Percentiles rank a stretch among this genome's conserved stretches.
Evolutionary conservation across 2,113 vertebrate species (phyloP).

Genomic region (Tychaedon coryphoeus): DNA sequence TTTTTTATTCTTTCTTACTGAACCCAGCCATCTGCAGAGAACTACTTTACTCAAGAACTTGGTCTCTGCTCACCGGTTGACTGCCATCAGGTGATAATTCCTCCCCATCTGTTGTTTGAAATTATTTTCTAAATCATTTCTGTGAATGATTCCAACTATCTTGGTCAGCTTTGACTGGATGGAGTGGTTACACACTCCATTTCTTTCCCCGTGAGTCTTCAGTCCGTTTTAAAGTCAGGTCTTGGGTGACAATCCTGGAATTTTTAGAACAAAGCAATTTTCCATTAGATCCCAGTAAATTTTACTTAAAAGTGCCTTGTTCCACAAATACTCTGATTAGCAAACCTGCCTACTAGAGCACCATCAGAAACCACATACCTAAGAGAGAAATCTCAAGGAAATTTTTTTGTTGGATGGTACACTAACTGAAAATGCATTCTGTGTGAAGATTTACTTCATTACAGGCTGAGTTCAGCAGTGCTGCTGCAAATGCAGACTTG

Average conservation of each 20-base stretch:
- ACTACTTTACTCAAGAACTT: conserved; percentile 1
- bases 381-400: neutral
- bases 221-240: neutral
- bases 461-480: neutral
- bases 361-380: neutral
- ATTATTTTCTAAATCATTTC: conserved; percentile 7
- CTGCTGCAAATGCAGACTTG: neutral
- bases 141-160: neutral
- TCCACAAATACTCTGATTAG: neutral
- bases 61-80: neutral
- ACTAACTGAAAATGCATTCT: neutral
- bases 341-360: neutral
- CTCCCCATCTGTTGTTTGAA: conserved; percentile 15
- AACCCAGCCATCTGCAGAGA: neutral
- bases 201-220: neutral
- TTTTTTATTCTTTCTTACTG: neutral
- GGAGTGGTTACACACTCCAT: neutral
- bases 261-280: neutral
- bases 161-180: neutral
- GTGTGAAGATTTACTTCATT: neutral
- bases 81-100: conserved; percentile 28
- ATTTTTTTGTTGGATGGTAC: neutral
- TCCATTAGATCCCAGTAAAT: neutral
- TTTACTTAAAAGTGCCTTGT: neutral
- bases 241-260: neutral